These are phyloP conservation scores for Trimorus sp. DNA, from an alignment of 2,888 invertebrate species.

Conservation along the genomic window DNA sequence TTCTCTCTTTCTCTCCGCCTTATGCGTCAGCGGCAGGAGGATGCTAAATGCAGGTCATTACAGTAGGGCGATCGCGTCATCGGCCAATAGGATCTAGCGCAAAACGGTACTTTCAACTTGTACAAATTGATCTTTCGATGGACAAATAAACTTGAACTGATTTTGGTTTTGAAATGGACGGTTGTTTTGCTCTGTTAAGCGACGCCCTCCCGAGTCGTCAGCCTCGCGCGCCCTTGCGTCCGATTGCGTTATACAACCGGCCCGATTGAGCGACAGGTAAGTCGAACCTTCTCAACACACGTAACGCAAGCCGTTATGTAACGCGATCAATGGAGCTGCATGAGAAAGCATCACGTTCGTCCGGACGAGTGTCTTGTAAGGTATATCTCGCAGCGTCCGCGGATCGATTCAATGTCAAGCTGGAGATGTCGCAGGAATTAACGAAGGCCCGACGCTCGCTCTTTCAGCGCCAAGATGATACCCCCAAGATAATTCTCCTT, in stretches of 20 bases:
- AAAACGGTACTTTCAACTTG: constrained; percentile 59
- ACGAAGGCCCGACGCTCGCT: too few species aligned
- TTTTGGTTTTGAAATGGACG: constrained; percentile 48
- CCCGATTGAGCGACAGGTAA: constrained; percentile 56
- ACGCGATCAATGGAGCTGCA: constrained; percentile 42
- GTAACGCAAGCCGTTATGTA: constrained; percentile 56
- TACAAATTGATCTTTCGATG: constrained; percentile 53
- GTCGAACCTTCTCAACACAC: constrained; percentile 51
- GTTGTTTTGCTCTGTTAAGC: constrained; percentile 43
- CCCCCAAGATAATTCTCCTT: too few species aligned
- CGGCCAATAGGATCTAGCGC: constrained; percentile 50
- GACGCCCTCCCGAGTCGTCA: constrained; percentile 31
- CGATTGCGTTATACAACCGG: constrained; percentile 57
- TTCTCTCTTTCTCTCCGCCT: constrained; percentile 31
- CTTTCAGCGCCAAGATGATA: too few species aligned
- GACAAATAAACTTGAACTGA: constrained; percentile 57
- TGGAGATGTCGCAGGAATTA: not conserved
- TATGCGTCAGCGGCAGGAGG: constrained; percentile 30
- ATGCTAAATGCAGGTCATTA: constrained; percentile 53
- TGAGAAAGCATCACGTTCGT: constrained; percentile 32
- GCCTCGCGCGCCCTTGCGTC: constrained; percentile 55
- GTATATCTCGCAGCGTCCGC: constrained; percentile 24
- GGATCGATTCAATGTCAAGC: not conserved
- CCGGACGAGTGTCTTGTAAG: constrained; percentile 34
- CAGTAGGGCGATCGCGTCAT: constrained; percentile 33